Base-by-base conservation (phyloP, 2,113 vertebrate species). In the Desmodus rotundus region DNA sequence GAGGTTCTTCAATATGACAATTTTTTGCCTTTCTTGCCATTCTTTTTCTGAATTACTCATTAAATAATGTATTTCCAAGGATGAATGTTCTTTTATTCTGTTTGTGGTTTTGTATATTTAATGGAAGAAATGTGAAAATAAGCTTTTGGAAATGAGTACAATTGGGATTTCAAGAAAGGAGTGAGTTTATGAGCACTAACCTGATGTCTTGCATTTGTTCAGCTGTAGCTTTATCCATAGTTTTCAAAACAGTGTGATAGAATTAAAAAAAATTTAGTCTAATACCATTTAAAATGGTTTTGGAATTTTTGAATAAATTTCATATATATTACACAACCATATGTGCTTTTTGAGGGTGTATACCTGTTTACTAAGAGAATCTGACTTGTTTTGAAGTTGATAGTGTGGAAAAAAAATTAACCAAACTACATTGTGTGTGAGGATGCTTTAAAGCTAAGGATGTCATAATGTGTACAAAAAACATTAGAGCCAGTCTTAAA, bases 41-140 rank as follows among this genome's bases (percentile, higher is more conserved):
- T 90, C 15, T 50, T 92, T 74, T 88, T 67, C n/a, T 81, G 56
- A 77, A 26, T 95, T 89, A 85, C 19, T 50, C 47, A 84, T 83
- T 92, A 77, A 87, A 76, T 89, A 95, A 56, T 10, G 9, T 88
- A 28, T 96, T 96, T 92, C 31, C 41, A 54, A 24, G n/a, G 54
- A 15, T 86, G 50, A 78, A 36, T 89, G 28, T 93, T 73, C 38
- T 92, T 94, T 88, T 41, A 65, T n/a, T 67, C 6, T 74, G 20
- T 95, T 82, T 73, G 82, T 97, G 91, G 10, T 54, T 97, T 97
- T 95, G 61, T 89, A 15, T 94, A 33, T 93, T 94, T 88, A 80
- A 61, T 95, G 47, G 38, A 17, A 94, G 50, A 26, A 87, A 45
- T 94, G 67, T 83, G 56, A 95, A 95, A 93, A 86, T 91, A 89